phyloP scores from a whole-genome alignment of 1,140 invertebrate species.

The Chrysomallon squamiferum region DNA sequence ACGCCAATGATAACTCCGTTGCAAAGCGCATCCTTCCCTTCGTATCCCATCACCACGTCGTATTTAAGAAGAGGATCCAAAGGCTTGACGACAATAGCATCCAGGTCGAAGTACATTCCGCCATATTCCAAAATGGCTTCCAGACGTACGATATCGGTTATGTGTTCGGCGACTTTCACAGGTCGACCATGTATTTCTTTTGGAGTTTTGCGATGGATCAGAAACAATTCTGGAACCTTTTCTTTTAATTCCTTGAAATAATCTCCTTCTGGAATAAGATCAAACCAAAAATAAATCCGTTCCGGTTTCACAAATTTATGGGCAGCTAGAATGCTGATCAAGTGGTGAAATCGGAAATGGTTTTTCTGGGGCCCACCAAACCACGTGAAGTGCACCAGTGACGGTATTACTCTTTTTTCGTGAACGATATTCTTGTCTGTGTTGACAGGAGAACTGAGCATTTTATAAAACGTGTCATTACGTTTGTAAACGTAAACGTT shows the following conservation, averaged over 20 bases:
- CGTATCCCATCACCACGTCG: background rate
- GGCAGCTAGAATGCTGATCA: background rate
- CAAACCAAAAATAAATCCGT: background rate
- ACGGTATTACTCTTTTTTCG: too few relatives aligned
- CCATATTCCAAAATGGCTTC: background rate
- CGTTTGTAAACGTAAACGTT: too few relatives aligned
- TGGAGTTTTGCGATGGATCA: background rate
- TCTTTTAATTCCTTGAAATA: background rate
- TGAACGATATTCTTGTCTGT: too few relatives aligned
- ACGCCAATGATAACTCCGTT: constrained; percentile 16
- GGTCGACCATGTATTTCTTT: background rate
- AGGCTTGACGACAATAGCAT: constrained; percentile 1
- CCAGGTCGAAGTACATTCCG: background rate
- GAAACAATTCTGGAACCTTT: background rate
- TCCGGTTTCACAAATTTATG: background rate
- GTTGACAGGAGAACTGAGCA: too few relatives aligned
- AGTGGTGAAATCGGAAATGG: background rate
- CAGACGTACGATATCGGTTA: background rate
- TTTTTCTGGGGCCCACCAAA: too few relatives aligned
- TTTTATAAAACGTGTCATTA: too few relatives aligned
- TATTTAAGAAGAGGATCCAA: background rate
- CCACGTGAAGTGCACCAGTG: too few relatives aligned
- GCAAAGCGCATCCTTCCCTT: constrained; percentile 2
- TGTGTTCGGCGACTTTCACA: background rate
- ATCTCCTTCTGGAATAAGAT: background rate